Evolutionary conservation across 2,888 invertebrate species (phyloP).

Genomic region (Cordilura impudica): DNA sequence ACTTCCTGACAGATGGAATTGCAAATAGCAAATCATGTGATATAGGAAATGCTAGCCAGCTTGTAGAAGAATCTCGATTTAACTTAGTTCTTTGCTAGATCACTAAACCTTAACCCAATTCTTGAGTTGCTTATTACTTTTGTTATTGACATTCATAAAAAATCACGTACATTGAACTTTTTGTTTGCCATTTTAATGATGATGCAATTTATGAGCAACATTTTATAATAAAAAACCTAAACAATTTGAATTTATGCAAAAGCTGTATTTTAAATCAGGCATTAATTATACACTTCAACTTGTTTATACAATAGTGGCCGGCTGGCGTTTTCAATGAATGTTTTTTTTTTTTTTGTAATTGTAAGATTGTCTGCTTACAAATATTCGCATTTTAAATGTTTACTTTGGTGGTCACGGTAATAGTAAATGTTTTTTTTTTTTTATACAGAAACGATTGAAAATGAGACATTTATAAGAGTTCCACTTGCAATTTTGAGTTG

Average conservation of each 20-base stretch:
- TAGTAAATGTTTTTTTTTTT: neutral
- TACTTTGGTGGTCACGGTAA: constrained; percentile 9
- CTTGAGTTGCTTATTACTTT: neutral
- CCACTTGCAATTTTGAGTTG: neutral
- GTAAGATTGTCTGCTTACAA: neutral
- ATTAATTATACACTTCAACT: constrained; percentile 16
- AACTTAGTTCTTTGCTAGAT: neutral
- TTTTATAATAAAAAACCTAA: constrained; percentile 25
- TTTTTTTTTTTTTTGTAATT: neutral
- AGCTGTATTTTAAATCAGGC: constrained; percentile 11
- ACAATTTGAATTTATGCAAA: constrained; percentile 11
- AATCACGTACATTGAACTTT: neutral
- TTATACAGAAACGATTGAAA: too few relatives aligned
- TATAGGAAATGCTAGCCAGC: too few relatives aligned
- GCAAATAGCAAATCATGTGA: too few relatives aligned
- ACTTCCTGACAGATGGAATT: constrained; percentile 32
- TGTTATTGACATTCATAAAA: neutral
- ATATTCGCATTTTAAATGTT: neutral
- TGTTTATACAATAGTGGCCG: neutral
- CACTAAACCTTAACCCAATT: constrained; percentile 37
- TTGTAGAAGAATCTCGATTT: neutral
- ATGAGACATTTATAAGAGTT: neutral
- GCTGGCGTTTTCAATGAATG: neutral
- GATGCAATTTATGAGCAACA: constrained; percentile 52
- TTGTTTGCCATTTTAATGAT: constrained; percentile 13